Conservation (phyloP, 2,113 vertebrate genomes). For the Ahaetulla prasina region DNA sequence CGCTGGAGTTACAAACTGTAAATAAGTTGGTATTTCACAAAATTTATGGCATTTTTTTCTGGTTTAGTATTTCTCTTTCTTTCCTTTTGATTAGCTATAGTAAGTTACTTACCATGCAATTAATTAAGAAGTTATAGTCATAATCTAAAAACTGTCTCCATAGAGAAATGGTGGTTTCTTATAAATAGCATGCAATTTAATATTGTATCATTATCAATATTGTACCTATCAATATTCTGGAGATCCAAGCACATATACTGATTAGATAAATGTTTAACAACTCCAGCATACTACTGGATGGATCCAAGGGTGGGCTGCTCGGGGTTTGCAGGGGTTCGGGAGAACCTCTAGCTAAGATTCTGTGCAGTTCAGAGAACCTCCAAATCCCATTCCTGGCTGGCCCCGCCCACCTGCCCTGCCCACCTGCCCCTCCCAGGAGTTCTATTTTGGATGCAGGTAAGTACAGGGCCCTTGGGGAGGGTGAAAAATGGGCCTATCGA, state of each 20-base stretch:
- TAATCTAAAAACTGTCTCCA: neutral
- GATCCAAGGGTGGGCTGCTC: neutral
- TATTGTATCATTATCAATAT: no score
- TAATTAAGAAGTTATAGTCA: neutral
- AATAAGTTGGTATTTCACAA: neutral
- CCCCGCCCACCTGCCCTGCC: no score
- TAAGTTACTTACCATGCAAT: neutral
- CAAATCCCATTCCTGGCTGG: no score
- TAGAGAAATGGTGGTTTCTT: neutral
- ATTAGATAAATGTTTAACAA: neutral
- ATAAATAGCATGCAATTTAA: neutral
- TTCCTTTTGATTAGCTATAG: neutral
- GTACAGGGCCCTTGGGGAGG: no score
- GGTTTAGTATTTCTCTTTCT: neutral
- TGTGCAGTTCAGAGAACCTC: no score
- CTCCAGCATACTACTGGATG: neutral
- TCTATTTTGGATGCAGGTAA: no score
- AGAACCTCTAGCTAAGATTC: no score
- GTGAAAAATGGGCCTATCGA: no score
- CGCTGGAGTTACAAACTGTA: neutral
- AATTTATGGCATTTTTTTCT: neutral
- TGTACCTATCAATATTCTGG: neutral
- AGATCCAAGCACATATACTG: no score
- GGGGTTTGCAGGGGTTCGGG: no score
- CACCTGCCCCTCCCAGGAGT: no score